Percentiles rank a stretch among this genome's conserved stretches.
phyloP scores from a whole-genome alignment of 2,113 vertebrate species.

The Haplotaxodon microlepis region DNA sequence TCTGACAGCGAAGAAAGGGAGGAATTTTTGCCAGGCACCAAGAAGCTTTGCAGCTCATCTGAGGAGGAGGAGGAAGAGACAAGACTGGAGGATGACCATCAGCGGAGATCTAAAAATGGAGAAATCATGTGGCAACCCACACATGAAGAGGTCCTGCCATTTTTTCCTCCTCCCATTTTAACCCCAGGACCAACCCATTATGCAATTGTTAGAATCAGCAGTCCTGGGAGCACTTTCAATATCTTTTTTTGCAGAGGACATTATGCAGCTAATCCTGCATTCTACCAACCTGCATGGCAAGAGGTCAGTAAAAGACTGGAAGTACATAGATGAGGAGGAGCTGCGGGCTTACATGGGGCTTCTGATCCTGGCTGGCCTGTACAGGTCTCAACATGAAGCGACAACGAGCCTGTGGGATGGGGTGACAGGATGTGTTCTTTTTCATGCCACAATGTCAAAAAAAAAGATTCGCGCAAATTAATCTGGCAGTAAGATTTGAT shows the following conservation, averaged over 20 bases:
- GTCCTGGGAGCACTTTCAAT: neutral
- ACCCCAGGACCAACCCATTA: neutral
- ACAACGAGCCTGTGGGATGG: neutral
- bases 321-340: neutral
- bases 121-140: neutral
- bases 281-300: neutral
- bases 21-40: neutral
- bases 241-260: rapidly evolving
- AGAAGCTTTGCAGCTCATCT: neutral
- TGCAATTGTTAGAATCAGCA: neutral
- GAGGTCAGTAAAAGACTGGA: neutral
- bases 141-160: neutral
- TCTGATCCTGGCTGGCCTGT: neutral
- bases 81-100: neutral
- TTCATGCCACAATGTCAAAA: neutral
- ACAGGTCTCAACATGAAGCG: rapidly evolving
- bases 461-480: rapidly evolving
- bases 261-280: neutral
- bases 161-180: neutral
- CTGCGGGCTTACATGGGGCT: neutral
- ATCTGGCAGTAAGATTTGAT: neutral
- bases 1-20: neutral
- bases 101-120: neutral
- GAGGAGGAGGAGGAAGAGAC: neutral
- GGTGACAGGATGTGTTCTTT: rapidly evolving